Evolutionary conservation across 2,888 invertebrate species (phyloP).

Genomic region (Drosophila flavopinicola): DNA sequence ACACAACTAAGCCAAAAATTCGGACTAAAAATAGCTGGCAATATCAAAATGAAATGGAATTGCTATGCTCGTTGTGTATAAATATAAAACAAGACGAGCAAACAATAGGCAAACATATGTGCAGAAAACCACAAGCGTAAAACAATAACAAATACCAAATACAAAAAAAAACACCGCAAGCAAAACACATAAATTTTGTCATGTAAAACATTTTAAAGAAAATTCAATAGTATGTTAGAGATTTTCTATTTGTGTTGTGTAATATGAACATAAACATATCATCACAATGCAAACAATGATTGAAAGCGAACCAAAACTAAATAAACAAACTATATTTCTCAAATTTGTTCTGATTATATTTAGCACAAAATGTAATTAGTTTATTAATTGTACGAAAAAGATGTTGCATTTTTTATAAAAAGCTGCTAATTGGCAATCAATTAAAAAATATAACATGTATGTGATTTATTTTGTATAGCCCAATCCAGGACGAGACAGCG

Average conservation of each 20-base stretch:
- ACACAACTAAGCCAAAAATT: constrained; percentile 42
- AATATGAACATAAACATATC: constrained; percentile 13
- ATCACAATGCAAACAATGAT: not conserved
- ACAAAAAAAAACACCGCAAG: not conserved
- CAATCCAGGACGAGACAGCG: constrained; percentile 8
- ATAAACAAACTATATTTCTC: too few species aligned
- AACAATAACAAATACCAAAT: constrained; percentile 8
- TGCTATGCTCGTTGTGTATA: constrained; percentile 21
- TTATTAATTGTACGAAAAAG: not conserved
- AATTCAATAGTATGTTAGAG: constrained; percentile 35
- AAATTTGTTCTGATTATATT: not conserved
- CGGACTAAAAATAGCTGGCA: constrained; percentile 61
- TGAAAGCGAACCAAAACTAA: not conserved
- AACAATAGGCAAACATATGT: constrained; percentile 30
- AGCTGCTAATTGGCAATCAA: not conserved
- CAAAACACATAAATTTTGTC: not conserved
- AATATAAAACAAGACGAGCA: constrained; percentile 12
- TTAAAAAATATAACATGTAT: not conserved
- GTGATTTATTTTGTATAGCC: not conserved
- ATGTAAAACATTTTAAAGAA: constrained; percentile 21
- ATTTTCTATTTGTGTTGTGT: constrained; percentile 20
- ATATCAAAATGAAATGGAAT: constrained; percentile 56
- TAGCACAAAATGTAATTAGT: not conserved
- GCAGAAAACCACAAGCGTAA: constrained; percentile 19
- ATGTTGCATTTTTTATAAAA: not conserved